A percentile compares a stretch with the other conserved stretches of the same genome.
Conservation (phyloP, 2,888 invertebrate species). For the Drosophila eohydei region DNA sequence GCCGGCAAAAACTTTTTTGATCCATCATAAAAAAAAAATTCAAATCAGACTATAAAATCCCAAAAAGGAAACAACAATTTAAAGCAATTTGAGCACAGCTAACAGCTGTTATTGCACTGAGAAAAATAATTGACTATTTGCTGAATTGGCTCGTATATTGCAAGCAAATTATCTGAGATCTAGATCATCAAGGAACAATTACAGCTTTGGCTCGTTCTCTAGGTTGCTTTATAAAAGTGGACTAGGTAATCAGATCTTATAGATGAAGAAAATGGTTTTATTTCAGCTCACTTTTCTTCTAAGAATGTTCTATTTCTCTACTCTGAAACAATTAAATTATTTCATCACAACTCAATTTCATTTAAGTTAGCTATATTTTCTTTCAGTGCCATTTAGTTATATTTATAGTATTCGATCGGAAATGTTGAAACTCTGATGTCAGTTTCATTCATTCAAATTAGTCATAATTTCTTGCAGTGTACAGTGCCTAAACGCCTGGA, state of each 20-base stretch:
- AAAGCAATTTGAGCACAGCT: slow-evolving; percentile 3
- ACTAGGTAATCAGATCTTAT: too few species aligned
- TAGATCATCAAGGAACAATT: background rate
- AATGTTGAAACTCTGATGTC: too few species aligned
- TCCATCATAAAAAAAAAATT: background rate
- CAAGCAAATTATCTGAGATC: background rate
- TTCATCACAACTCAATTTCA: background rate
- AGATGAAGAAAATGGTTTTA: too few species aligned
- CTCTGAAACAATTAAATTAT: too few species aligned
- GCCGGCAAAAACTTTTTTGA: slow-evolving; percentile 10
- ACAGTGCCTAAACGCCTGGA: background rate
- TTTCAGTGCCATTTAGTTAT: background rate
- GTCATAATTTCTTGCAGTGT: background rate
- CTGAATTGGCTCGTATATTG: background rate
- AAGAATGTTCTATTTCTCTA: too few species aligned
- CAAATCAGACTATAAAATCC: slow-evolving; percentile 7
- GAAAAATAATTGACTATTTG: slow-evolving; percentile 4
- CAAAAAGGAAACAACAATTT: slow-evolving; percentile 33
- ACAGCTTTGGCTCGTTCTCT: background rate
- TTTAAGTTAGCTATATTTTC: background rate
- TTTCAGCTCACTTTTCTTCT: too few species aligned
- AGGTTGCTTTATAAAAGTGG: background rate
- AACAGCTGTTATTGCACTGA: slow-evolving; percentile 20
- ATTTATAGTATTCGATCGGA: too few species aligned
- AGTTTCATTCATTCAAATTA: too few species aligned